Conservation (phyloP, 2,888 invertebrate genomes). For the Drosophila flavopinicola region DNA sequence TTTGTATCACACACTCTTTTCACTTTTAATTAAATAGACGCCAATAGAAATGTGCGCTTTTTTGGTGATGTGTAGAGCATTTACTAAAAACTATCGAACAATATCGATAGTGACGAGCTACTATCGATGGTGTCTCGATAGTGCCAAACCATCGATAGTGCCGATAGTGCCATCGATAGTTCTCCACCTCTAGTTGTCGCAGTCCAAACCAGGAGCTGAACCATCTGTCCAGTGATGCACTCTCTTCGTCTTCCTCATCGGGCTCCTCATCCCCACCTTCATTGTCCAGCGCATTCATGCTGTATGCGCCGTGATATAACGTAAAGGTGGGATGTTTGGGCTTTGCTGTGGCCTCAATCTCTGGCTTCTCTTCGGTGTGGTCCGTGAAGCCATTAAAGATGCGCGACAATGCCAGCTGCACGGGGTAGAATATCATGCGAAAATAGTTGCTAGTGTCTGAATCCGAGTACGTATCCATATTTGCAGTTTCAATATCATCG, state of each 20-base stretch:
- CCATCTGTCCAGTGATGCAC: slow-evolving; percentile 71
- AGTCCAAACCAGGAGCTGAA: slow-evolving; percentile 80
- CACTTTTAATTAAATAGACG: no score
- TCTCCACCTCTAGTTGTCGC: no score
- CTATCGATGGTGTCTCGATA: no score
- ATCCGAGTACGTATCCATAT: slow-evolving; percentile 23
- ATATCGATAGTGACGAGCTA: no score
- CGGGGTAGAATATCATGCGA: slow-evolving; percentile 81
- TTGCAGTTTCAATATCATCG: slow-evolving; percentile 60
- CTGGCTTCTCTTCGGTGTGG: slow-evolving; percentile 46
- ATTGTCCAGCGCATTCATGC: slow-evolving; percentile 46
- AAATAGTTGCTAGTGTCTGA: slow-evolving; percentile 76
- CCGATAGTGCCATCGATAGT: no score
- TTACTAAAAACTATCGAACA: no score
- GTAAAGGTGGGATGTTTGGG: slow-evolving; percentile 79
- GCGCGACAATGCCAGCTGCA: slow-evolving; percentile 79
- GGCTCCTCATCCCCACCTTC: slow-evolving; percentile 31
- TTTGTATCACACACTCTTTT: no score
- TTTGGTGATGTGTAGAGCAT: no score
- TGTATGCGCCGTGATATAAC: slow-evolving; percentile 74
- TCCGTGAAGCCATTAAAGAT: slow-evolving; percentile 70
- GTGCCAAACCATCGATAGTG: no score
- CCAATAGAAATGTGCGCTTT: no score
- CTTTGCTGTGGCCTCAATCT: slow-evolving; percentile 8
- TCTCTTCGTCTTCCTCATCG: slow-evolving; percentile 51